Percentiles rank a stretch among this genome's conserved stretches.
Evolutionary conservation across 2,113 vertebrate species (phyloP).

Genomic region (Agapornis roseicollis): DNA sequence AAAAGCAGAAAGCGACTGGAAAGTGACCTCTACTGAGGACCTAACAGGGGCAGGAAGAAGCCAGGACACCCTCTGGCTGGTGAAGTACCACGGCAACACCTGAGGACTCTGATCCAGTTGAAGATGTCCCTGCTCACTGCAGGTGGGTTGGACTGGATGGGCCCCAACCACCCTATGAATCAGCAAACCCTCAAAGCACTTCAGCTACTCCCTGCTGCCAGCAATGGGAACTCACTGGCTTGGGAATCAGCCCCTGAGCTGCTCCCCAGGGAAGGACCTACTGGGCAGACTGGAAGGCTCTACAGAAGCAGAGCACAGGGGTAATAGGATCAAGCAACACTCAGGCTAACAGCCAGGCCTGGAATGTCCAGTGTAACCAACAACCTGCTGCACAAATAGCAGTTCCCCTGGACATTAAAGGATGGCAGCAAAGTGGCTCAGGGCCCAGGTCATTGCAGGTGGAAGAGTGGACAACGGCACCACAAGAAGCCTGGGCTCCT

Average conservation of each 20-base stretch:
- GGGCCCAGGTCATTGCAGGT: not conserved
- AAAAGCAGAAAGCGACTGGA: not conserved
- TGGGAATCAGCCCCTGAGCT: too few species aligned
- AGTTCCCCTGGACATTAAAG: not conserved
- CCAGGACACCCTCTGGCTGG: rapidly evolving
- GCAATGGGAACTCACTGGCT: rapidly evolving
- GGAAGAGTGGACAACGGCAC: not conserved
- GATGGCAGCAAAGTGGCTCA: not conserved
- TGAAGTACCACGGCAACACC: not conserved
- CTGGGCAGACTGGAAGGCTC: not conserved
- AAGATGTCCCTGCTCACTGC: not conserved
- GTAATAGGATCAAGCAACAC: not conserved
- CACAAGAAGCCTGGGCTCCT: not conserved
- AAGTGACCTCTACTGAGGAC: not conserved
- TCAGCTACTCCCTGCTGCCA: not conserved
- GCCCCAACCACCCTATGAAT: not conserved
- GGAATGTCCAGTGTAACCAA: not conserved
- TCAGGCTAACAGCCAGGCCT: not conserved
- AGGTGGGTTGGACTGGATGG: not conserved
- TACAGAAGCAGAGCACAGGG: not conserved
- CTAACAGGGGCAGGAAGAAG: not conserved
- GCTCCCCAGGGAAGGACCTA: not conserved
- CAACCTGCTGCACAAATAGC: not conserved
- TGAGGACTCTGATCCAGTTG: not conserved
- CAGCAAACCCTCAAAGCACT: not conserved